These are phyloP conservation scores for Lichenostomus cassidix DNA, from an alignment of 2,113 vertebrate species.

Conservation along the genomic window DNA sequence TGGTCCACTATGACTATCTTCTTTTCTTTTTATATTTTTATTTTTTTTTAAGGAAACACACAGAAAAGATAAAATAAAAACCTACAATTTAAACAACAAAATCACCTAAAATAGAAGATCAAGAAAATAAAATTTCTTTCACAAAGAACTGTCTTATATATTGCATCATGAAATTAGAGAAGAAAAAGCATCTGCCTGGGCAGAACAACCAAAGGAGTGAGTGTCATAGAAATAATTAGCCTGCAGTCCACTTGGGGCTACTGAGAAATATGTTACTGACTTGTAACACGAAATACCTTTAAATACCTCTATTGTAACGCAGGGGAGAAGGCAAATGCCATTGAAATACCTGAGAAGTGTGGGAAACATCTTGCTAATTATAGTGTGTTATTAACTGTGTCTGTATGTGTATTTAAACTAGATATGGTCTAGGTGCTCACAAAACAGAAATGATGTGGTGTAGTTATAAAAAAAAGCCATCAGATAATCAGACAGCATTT, in stretches of 20 bases:
- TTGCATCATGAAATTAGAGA: not conserved
- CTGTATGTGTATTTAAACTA: not conserved
- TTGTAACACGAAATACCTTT: not conserved
- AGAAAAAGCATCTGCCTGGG: not conserved
- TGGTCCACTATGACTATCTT: not conserved
- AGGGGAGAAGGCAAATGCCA: not conserved
- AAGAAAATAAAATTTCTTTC: not conserved
- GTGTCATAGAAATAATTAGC: not conserved
- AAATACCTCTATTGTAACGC: not conserved
- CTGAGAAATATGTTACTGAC: not conserved
- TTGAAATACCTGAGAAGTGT: not conserved
- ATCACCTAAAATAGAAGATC: not conserved
- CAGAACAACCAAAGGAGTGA: not conserved
- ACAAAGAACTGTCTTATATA: not conserved
- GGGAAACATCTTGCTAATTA: not conserved
- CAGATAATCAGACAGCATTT: not conserved
- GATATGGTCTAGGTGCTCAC: not conserved
- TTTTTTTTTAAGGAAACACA: not conserved
- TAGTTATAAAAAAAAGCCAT: not conserved
- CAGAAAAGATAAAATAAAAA: not conserved
- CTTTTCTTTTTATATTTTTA: not conserved
- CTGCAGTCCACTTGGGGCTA: fast-evolving
- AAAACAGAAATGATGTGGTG: not conserved
- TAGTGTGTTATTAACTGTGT: not conserved
- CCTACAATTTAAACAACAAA: not conserved